These are phyloP conservation scores for Heliconius ismenius DNA, from an alignment of 2,888 invertebrate species.

Conservation along the genomic window DNA sequence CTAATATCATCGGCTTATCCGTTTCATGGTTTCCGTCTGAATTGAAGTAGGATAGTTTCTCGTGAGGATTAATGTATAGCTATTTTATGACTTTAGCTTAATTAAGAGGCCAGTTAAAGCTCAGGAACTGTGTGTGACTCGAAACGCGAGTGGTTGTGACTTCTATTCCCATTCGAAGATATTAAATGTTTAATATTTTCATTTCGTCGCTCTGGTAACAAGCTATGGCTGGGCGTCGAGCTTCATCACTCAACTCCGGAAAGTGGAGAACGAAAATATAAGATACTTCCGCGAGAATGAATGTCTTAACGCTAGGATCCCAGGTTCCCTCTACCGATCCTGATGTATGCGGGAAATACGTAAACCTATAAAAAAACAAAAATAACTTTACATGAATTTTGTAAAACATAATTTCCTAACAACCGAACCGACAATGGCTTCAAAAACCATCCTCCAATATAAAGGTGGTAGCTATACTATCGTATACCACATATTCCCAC, in stretches of 20 bases:
- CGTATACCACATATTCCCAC: conserved; percentile 69
- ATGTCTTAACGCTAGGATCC: background rate
- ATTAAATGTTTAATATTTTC: background rate
- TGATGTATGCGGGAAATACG: rapidly evolving
- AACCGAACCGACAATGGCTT: background rate
- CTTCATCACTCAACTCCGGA: background rate
- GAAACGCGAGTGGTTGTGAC: background rate
- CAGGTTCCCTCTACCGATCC: background rate
- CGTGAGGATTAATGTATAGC: conserved; percentile 37
- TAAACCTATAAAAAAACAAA: too few relatives aligned
- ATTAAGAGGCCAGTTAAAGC: background rate
- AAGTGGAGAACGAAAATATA: background rate
- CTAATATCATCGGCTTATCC: conserved; percentile 64
- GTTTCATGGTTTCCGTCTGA: conserved; percentile 43
- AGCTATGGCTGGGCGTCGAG: background rate
- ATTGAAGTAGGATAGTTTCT: conserved; percentile 40
- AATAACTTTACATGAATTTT: too few relatives aligned
- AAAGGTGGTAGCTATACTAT: conserved; percentile 65
- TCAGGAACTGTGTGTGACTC: background rate
- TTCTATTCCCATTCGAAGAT: too few relatives aligned
- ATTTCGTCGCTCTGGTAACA: background rate
- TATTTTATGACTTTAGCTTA: conserved; percentile 6
- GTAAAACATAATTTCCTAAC: background rate
- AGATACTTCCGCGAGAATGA: too few relatives aligned
- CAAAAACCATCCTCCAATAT: conserved; percentile 14